Evolutionary conservation across 2,113 vertebrate species (phyloP).

Genomic region (Piaya cayana): DNA sequence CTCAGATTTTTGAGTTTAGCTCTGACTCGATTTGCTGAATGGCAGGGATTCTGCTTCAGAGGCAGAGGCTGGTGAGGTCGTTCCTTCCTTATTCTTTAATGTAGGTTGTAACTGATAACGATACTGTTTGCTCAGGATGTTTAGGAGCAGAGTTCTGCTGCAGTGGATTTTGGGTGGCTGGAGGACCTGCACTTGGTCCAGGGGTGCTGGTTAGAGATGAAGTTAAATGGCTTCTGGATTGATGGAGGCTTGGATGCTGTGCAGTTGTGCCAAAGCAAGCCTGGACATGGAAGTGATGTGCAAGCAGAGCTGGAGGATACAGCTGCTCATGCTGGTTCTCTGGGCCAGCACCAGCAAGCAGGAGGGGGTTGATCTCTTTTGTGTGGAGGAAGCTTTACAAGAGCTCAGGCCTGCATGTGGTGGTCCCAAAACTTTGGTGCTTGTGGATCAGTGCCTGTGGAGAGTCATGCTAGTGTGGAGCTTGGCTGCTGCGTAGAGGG

Average conservation of each 20-base stretch:
- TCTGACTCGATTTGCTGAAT: neutral
- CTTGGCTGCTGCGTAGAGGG: neutral
- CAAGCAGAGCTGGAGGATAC: neutral
- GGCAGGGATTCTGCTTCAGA: neutral
- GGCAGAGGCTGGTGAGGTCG: neutral
- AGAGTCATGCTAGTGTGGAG: neutral
- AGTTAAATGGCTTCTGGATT: neutral
- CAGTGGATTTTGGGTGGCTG: neutral
- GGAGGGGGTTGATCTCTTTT: neutral
- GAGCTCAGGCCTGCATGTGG: neutral
- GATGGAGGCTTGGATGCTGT: neutral
- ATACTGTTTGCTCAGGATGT: neutral
- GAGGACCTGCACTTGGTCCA: neutral
- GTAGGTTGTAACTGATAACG: neutral
- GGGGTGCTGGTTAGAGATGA: neutral
- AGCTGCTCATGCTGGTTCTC: neutral
- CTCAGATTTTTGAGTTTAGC: neutral
- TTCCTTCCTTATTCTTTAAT: neutral
- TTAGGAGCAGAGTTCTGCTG: neutral
- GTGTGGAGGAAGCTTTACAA: neutral
- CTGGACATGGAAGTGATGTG: neutral
- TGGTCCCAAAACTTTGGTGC: neutral
- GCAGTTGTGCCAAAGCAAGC: neutral
- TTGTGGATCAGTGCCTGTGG: fast-evolving
- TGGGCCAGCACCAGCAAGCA: fast-evolving